phyloP scores from a whole-genome alignment of 1,140 invertebrate species.

The Galleria mellonella region DNA sequence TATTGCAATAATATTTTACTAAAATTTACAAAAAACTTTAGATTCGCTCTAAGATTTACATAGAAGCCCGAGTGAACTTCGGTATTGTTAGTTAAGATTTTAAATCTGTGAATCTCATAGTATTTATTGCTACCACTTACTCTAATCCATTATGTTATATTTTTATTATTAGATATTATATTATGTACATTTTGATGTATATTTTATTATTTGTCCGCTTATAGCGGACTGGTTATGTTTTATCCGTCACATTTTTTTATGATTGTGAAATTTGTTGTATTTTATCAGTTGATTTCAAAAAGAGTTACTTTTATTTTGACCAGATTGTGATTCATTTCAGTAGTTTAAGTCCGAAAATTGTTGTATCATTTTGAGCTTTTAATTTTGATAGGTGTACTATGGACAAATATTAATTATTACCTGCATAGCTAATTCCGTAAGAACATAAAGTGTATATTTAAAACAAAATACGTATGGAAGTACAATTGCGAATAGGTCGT shows the following conservation, averaged over 20 bases:
- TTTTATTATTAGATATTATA: constrained; percentile 70
- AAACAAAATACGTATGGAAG: constrained; percentile 71
- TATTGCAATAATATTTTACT: constrained; percentile 73
- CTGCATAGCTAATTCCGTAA: constrained; percentile 46
- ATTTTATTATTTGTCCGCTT: constrained; percentile 68
- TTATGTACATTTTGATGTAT: constrained; percentile 74
- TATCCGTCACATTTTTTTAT: constrained; percentile 61
- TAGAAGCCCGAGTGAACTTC: constrained; percentile 54
- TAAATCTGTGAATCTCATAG: constrained; percentile 74
- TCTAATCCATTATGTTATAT: constrained; percentile 68
- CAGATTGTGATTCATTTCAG: constrained; percentile 47
- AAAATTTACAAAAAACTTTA: constrained; percentile 67
- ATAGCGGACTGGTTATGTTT: constrained; percentile 61
- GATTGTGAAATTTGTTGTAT: constrained; percentile 68
- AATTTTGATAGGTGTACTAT: constrained; percentile 36
- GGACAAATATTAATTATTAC: constrained; percentile 38
- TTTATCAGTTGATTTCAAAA: constrained; percentile 60
- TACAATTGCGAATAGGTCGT: constrained; percentile 63
- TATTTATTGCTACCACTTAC: constrained; percentile 72
- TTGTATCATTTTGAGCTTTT: constrained; percentile 48
- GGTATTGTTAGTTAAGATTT: constrained; percentile 73
- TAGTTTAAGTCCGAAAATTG: constrained; percentile 47
- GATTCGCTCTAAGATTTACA: constrained; percentile 61
- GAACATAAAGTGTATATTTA: constrained; percentile 47
- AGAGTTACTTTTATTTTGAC: constrained; percentile 52